Conservation (phyloP, 2,888 invertebrate species). For the Chymomyza caudatula region DNA sequence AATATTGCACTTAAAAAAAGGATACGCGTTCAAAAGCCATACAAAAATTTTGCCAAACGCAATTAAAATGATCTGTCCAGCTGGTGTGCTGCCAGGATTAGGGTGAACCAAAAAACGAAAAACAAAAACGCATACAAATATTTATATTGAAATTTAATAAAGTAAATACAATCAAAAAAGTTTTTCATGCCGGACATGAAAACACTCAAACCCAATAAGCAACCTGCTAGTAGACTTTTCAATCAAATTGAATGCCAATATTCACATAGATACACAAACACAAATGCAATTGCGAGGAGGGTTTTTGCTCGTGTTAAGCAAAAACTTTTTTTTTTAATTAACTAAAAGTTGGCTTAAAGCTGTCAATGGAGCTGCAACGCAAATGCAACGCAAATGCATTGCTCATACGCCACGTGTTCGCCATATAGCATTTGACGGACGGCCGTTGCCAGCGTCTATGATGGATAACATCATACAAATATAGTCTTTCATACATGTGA, state of each 20-base stretch:
- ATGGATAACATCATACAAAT: not conserved
- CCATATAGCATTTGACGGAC: not conserved
- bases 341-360: not conserved
- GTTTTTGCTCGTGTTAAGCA: not conserved
- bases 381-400: slow-evolving; percentile 3
- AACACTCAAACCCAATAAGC: not conserved
- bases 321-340: not conserved
- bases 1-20: not conserved
- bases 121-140: not conserved
- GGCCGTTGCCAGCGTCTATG: not conserved
- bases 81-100: no score
- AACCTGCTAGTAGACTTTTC: not conserved
- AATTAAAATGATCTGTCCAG: no score
- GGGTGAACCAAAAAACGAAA: not conserved
- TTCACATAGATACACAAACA: not conserved
- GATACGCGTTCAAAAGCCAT: not conserved
- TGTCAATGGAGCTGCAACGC: not conserved
- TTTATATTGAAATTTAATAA: not conserved
- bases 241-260: not conserved
- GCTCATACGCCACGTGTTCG: slow-evolving; percentile 21
- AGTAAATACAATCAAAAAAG: not conserved
- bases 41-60: no score
- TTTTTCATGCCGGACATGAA: not conserved
- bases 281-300: not conserved
- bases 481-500: not conserved